A percentile compares a stretch with the other conserved stretches of the same genome.
Conservation (phyloP, 1,140 invertebrate species). For the Atta texana region DNA sequence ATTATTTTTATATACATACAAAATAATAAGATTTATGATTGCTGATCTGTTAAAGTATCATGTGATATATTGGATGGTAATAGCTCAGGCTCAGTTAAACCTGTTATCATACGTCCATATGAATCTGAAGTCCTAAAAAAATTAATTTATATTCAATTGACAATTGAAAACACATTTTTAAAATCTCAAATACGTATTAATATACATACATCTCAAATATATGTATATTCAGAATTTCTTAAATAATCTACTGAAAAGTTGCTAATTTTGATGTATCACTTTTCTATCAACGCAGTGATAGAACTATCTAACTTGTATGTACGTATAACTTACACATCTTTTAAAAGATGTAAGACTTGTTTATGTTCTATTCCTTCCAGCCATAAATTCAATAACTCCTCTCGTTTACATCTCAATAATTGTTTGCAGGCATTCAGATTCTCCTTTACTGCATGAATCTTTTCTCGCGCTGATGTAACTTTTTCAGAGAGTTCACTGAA, state of each 20-base stretch:
- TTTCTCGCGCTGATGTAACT: slow-evolving; percentile 92
- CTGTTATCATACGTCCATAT: slow-evolving; percentile 57
- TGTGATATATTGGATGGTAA: slow-evolving; percentile 41
- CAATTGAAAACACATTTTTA: slow-evolving; percentile 31
- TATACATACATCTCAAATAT: background rate
- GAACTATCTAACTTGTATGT: too few relatives aligned
- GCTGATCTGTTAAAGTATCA: slow-evolving; percentile 48
- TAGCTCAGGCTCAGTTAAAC: slow-evolving; percentile 57
- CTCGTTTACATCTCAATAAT: slow-evolving; percentile 95
- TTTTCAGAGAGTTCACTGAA: slow-evolving; percentile 93
- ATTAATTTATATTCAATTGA: background rate
- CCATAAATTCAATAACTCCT: slow-evolving; percentile 97
- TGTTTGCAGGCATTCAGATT: slow-evolving; percentile 96
- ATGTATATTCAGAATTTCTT: too few relatives aligned
- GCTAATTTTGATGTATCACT: too few relatives aligned
- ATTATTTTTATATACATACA: slow-evolving; percentile 2
- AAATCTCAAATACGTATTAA: background rate
- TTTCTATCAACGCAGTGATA: too few relatives aligned
- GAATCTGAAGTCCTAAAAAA: slow-evolving; percentile 61
- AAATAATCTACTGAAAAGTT: too few relatives aligned
- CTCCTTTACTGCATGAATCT: slow-evolving; percentile 94
- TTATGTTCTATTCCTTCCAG: slow-evolving; percentile 97
- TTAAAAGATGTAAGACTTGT: slow-evolving; percentile 94
- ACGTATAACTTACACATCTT: slow-evolving; percentile 92
- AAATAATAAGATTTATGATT: background rate